Percentiles rank a stretch among this genome's conserved stretches.
Evolutionary conservation across 2,888 invertebrate species (phyloP).

Genomic region (Philonicus albiceps): DNA sequence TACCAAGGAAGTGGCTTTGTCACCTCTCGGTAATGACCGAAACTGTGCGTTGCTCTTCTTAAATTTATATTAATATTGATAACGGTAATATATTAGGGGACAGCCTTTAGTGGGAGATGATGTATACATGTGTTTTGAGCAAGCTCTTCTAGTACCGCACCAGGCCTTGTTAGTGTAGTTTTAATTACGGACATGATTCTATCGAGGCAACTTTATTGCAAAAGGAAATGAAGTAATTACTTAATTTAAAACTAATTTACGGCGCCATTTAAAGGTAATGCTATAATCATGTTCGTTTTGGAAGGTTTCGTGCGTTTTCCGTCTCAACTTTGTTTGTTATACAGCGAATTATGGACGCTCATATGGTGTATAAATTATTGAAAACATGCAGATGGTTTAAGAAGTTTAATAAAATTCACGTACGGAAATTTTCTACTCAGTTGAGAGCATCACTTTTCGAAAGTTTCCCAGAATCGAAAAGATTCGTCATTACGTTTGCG

Average conservation of each 20-base stretch:
- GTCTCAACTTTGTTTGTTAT: not conserved
- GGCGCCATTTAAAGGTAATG: slow-evolving; percentile 48
- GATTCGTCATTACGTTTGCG: too few relatives aligned
- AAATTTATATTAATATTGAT: slow-evolving; percentile 50
- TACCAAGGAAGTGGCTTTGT: not conserved
- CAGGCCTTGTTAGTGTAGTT: slow-evolving; percentile 44
- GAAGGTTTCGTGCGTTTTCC: not conserved
- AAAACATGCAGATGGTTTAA: not conserved
- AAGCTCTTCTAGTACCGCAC: slow-evolving; percentile 9
- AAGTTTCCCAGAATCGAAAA: too few relatives aligned
- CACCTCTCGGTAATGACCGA: slow-evolving; percentile 32
- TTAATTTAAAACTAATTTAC: slow-evolving; percentile 49
- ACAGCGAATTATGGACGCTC: not conserved
- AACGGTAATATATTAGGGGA: slow-evolving; percentile 47
- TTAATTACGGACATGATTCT: slow-evolving; percentile 49
- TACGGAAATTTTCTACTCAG: too few relatives aligned
- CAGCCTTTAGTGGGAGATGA: slow-evolving; percentile 46
- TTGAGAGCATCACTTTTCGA: too few relatives aligned
- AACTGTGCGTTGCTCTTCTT: slow-evolving; percentile 43
- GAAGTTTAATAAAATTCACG: not conserved
- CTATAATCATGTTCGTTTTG: slow-evolving; percentile 47
- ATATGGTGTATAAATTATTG: slow-evolving; percentile 30
- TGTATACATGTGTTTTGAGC: slow-evolving; percentile 45
- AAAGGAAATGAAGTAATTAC: slow-evolving; percentile 49
- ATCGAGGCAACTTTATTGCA: slow-evolving; percentile 46